Conservation (phyloP, 2,888 invertebrate species). For the Podabrus alpinus region DNA sequence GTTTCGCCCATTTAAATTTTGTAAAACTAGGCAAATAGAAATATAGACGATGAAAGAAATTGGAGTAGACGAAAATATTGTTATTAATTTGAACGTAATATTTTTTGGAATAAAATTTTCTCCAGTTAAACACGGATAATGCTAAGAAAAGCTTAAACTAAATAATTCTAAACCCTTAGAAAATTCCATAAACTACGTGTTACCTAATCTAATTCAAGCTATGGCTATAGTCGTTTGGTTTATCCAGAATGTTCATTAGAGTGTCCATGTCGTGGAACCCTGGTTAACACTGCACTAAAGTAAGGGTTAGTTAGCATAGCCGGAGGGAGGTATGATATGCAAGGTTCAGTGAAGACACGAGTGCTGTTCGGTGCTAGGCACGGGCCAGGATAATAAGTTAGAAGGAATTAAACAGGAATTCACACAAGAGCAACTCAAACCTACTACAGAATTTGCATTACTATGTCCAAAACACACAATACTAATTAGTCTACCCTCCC, state of each 20-base stretch:
- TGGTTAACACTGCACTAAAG: conserved; percentile 37
- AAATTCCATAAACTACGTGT: conserved; percentile 23
- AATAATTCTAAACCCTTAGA: neutral
- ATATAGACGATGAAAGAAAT: neutral
- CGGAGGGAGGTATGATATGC: conserved; percentile 46
- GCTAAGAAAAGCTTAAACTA: neutral
- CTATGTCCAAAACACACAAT: conserved; percentile 27
- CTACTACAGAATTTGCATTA: conserved; percentile 30
- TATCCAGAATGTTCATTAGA: conserved; percentile 41
- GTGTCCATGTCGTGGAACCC: conserved; percentile 41
- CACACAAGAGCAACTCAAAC: conserved; percentile 41
- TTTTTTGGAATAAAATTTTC: neutral
- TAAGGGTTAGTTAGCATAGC: conserved; percentile 47
- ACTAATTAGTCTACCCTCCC: neutral
- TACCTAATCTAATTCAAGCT: conserved; percentile 28
- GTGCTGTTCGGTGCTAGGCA: conserved; percentile 45
- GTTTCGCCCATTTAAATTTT: too few relatives aligned
- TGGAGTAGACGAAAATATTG: neutral
- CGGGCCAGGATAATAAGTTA: conserved; percentile 45
- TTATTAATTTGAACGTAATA: too few relatives aligned
- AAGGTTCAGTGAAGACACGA: conserved; percentile 48
- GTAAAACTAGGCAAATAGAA: neutral
- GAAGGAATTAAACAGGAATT: conserved; percentile 47
- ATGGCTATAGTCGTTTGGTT: conserved; percentile 25
- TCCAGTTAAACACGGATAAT: neutral